phyloP scores from a whole-genome alignment of 2,888 invertebrate species.

The Drosophila paracracens region DNA sequence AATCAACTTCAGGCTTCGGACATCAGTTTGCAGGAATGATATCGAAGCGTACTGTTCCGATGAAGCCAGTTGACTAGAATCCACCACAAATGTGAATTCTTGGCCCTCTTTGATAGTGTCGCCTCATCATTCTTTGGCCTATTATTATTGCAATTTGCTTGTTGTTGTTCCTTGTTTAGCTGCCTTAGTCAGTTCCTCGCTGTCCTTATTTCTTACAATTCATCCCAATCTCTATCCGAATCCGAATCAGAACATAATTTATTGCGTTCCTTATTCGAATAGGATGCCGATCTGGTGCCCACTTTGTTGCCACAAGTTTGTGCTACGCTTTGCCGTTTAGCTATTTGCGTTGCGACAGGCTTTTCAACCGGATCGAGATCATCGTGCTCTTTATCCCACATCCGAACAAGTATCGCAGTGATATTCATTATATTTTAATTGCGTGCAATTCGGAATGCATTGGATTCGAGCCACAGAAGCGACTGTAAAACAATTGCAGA shows the following conservation, averaged over 20 bases:
- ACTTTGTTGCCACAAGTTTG: not conserved
- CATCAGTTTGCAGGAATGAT: not conserved
- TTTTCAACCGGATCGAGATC: not conserved
- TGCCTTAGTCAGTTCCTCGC: no score
- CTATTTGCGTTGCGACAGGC: not conserved
- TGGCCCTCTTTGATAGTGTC: no score
- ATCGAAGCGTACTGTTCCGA: not conserved
- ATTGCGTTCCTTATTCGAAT: not conserved
- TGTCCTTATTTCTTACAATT: no score
- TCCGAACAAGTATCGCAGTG: conserved; percentile 33
- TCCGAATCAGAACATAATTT: no score
- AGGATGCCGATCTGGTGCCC: no score
- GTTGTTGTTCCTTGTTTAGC: no score
- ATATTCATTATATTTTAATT: not conserved
- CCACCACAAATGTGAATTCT: not conserved
- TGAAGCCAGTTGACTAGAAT: not conserved
- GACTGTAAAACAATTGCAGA: conserved; percentile 61
- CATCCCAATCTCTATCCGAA: no score
- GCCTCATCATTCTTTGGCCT: no score
- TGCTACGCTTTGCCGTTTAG: not conserved
- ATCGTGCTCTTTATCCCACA: not conserved
- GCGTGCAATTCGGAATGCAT: conserved; percentile 33
- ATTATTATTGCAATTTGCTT: no score
- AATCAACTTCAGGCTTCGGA: not conserved
- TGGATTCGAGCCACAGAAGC: conserved; percentile 78